Evolutionary conservation across 2,797 vertebrate genomes (phyloP), one percentile per base, ranked within the genome.

Genomic region (Vespertilio murinus): DNA sequence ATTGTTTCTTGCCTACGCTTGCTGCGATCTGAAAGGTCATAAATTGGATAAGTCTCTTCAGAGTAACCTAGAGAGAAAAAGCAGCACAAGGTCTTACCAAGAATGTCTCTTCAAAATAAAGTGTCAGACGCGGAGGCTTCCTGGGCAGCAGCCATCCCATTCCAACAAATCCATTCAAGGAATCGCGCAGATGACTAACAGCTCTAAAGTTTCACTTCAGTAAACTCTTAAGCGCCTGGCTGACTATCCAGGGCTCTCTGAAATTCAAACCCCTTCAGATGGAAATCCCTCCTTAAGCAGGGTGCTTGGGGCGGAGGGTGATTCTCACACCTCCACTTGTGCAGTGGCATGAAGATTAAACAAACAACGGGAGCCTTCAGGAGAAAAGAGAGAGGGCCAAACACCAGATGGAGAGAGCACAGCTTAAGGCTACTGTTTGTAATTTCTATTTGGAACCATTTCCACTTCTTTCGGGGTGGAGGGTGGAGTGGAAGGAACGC

Each of bases 11-110:
- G 98, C 40, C 97, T 98, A 88, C 2, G 96, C 61, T 94, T 98
- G 95, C 96, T 92, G 90, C 97, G 90, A 35, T 96, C 92, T 0
- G 98, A 97, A 87, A 97, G 97, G 47, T 98, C 98, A 22, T 99
- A 99, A 92, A 97, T 88, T 75, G 99, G 99, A 90, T 98, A 99
- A 42, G 99, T 99, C 97, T 99, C 99, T 97, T 99, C 98, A 13
- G 98, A 98, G 96, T 98, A 98, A 98, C 99, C 99, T 99, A 98
- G 94, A 94, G 91, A 97, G 96, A 88, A 96, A 96, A 96, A 97
- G 65, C 4, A 94, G 81, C 69, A 91, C 87, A 94, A 92, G 94
- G 79, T 56, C 74, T 96, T 92, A 96, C 11, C 75, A 90, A 88
- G 86, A 93, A 30, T 93, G 22, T 79, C 95, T 94, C 95, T 94